Evolutionary conservation across 2,888 invertebrate genomes (phyloP).

Genomic region (Tupiocoris notatus): DNA sequence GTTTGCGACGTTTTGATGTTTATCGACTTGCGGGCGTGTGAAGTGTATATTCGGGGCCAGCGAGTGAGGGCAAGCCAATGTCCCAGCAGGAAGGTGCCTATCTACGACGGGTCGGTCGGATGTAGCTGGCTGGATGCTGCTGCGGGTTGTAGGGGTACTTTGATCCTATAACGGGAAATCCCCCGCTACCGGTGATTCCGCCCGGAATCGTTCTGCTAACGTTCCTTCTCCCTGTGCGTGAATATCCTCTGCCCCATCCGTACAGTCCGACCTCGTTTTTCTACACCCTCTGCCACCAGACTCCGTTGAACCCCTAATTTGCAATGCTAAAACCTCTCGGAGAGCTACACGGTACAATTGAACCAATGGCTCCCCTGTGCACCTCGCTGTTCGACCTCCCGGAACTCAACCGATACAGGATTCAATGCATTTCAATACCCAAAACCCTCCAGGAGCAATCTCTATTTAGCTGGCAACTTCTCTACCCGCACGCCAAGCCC

Average conservation of each 20-base stretch:
- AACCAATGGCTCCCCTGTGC: slow-evolving; percentile 42
- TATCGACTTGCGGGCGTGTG: slow-evolving; percentile 24
- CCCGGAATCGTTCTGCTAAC: slow-evolving; percentile 38
- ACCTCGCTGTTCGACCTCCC: slow-evolving; percentile 8
- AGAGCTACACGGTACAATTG: slow-evolving; percentile 39
- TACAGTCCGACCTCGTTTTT: no score
- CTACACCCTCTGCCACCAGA: slow-evolving; percentile 6
- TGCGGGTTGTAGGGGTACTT: slow-evolving; percentile 22
- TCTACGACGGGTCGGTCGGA: no score
- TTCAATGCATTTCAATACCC: slow-evolving; percentile 46
- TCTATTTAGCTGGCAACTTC: slow-evolving; percentile 40
- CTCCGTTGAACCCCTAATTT: slow-evolving; percentile 37
- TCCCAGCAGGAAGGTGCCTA: no score
- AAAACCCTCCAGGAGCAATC: slow-evolving; percentile 40
- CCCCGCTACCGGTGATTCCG: slow-evolving; percentile 40
- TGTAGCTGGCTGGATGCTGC: no score
- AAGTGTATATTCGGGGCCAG: no score
- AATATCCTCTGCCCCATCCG: no score
- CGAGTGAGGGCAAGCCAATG: no score
- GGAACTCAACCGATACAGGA: slow-evolving; percentile 41
- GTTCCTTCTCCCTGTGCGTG: slow-evolving; percentile 27
- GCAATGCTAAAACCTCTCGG: slow-evolving; percentile 44
- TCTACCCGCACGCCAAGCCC: slow-evolving; percentile 30
- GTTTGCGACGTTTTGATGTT: slow-evolving; percentile 27
- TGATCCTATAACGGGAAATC: slow-evolving; percentile 32